Percentiles rank a stretch among this genome's conserved stretches.
Evolutionary conservation across 2,797 vertebrate genomes (phyloP).

Genomic region (Coccyzus lansbergi): DNA sequence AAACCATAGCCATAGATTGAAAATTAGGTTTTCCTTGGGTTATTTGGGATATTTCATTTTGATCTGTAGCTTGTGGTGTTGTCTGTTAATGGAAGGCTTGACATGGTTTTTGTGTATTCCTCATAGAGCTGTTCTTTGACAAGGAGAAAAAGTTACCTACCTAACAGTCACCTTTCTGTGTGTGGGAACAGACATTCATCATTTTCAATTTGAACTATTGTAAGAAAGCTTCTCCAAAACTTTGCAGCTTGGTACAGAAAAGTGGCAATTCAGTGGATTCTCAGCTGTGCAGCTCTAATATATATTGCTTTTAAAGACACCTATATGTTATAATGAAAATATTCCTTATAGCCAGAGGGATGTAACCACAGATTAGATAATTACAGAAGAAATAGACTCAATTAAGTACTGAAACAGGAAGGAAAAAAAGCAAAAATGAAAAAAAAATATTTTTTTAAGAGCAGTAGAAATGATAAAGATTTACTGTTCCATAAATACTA

Average conservation of each 20-base stretch:
- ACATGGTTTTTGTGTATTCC: background rate
- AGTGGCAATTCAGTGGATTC: background rate
- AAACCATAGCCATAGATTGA: background rate
- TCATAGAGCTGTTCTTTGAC: conserved; percentile 23
- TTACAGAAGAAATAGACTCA: conserved; percentile 12
- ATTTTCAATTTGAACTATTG: background rate
- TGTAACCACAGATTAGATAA: background rate
- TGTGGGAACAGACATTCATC: background rate
- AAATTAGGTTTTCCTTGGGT: background rate
- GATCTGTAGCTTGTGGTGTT: conserved; percentile 16
- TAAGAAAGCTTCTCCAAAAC: conserved; percentile 5
- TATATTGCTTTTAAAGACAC: conserved; percentile 39
- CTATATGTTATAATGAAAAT: conserved; percentile 35
- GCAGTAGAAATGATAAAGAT: background rate
- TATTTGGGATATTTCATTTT: background rate
- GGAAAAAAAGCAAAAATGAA: background rate
- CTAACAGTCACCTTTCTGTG: background rate
- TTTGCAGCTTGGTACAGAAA: background rate
- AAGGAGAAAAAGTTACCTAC: conserved; percentile 8
- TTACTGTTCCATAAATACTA: background rate
- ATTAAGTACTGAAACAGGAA: conserved; percentile 8
- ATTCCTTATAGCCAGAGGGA: background rate
- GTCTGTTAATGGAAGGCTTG: background rate
- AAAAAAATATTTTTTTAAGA: background rate
- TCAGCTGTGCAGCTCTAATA: conserved; percentile 18